Evolutionary conservation across 2,888 invertebrate genomes (phyloP).

Genomic region (Melangyna quadrimaculata): DNA sequence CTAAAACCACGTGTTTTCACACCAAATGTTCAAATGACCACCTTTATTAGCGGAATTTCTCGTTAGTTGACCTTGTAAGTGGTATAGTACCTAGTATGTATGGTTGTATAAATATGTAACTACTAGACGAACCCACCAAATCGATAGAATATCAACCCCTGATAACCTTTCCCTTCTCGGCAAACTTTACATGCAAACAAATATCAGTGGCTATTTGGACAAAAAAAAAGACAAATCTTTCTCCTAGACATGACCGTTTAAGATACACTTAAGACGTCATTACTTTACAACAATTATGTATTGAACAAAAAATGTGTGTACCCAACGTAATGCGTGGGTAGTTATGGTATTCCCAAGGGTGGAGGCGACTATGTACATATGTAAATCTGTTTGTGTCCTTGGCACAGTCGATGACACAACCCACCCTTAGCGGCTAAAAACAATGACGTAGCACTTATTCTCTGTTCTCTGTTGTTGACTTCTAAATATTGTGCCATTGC

Average conservation of each 20-base stretch:
- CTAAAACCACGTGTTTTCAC: slow-evolving; percentile 1
- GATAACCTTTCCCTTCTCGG: not conserved
- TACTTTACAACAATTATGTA: slow-evolving; percentile 23
- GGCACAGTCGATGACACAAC: slow-evolving; percentile 43
- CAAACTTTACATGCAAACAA: slow-evolving; percentile 20
- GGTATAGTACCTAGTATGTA: no score
- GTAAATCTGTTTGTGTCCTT: slow-evolving; percentile 44
- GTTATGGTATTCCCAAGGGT: not conserved
- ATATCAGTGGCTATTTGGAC: slow-evolving; percentile 21
- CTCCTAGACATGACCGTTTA: not conserved
- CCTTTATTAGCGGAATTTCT: slow-evolving; percentile 19
- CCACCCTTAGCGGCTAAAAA: slow-evolving; percentile 34
- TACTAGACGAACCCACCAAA: slow-evolving; percentile 33
- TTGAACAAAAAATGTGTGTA: not conserved
- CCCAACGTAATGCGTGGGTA: slow-evolving; percentile 16
- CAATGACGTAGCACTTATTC: slow-evolving; percentile 52
- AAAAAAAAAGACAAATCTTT: not conserved
- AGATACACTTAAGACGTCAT: slow-evolving; percentile 1
- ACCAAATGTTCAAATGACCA: slow-evolving; percentile 14
- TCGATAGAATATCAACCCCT: slow-evolving; percentile 19
- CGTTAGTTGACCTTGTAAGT: slow-evolving; percentile 46
- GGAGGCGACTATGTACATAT: not conserved
- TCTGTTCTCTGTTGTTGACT: slow-evolving; percentile 30
- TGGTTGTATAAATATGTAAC: not conserved
- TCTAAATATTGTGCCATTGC: slow-evolving; percentile 10